A percentile compares a stretch with the other conserved stretches of the same genome.
Conservation (phyloP, 30 jellyfish, hydroid and myxozoan species). For the Haliclystus octoradiatus region DNA sequence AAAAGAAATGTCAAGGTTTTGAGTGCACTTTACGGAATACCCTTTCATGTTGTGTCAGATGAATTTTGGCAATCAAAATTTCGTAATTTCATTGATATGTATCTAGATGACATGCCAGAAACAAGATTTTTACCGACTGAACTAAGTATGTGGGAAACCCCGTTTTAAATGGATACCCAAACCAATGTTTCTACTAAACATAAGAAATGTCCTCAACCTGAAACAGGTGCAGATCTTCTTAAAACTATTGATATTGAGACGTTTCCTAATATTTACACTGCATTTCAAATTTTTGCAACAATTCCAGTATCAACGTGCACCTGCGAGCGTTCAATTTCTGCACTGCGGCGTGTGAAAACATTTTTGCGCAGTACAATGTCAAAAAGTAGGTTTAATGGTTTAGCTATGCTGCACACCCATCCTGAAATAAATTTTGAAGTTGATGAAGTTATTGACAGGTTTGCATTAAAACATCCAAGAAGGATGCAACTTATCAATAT, state of each 20-base stretch:
- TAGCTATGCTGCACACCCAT: conserved; percentile 34
- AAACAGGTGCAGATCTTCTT: too few relatives aligned
- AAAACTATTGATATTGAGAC: conserved; percentile 10
- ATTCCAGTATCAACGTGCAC: conserved; percentile 47
- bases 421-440: conserved; percentile 7
- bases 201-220: too few relatives aligned
- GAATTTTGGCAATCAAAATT: not conserved
- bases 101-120: not conserved
- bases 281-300: conserved; percentile 33
- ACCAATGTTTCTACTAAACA: too few relatives aligned
- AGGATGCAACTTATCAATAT: conserved; percentile 28
- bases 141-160: not conserved
- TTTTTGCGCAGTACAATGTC: conserved; percentile 4
- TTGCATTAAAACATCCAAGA: conserved; percentile 32
- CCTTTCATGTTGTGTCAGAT: not conserved
- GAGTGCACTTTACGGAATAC: not conserved
- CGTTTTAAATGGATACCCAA: too few relatives aligned
- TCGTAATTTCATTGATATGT: not conserved
- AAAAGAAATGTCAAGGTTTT: too few relatives aligned
- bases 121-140: not conserved
- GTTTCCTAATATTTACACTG: conserved; percentile 26
- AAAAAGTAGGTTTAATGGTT: conserved; percentile 11
- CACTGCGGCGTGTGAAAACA: conserved; percentile 14
- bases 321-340: conserved; percentile 48
- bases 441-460: conserved; percentile 11